phyloP scores from a whole-genome alignment of 2,888 invertebrate species.

The Pilophorus perplexus region DNA sequence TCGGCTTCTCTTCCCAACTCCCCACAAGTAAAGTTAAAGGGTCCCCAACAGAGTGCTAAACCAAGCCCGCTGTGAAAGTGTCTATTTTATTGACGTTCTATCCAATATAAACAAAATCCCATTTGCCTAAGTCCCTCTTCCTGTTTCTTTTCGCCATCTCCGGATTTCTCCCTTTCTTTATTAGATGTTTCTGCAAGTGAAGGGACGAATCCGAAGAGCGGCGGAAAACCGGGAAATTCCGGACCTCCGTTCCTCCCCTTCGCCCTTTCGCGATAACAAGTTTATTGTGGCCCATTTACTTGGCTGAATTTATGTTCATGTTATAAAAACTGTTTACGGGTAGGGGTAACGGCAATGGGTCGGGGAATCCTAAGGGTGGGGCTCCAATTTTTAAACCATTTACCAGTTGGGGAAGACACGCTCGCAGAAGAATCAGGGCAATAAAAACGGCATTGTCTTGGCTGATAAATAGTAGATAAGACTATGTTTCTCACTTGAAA shows the following conservation, averaged over 20 bases:
- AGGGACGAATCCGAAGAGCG: not conserved
- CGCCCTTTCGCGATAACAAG: constrained; percentile 27
- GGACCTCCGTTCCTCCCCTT: not conserved
- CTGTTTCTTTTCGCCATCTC: not conserved
- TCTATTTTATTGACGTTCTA: constrained; percentile 36
- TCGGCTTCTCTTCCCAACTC: too few species aligned
- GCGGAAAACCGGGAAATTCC: constrained; percentile 9
- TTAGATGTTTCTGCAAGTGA: constrained; percentile 14
- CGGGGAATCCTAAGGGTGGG: not conserved
- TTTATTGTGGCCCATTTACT: constrained; percentile 34
- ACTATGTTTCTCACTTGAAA: not conserved
- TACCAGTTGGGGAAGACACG: not conserved
- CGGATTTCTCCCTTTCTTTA: constrained; percentile 7
- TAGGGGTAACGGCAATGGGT: not conserved
- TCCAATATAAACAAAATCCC: constrained; percentile 43
- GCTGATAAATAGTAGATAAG: not conserved
- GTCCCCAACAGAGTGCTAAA: too few species aligned
- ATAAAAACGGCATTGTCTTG: not conserved
- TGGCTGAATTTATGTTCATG: constrained; percentile 28
- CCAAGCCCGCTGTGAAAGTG: constrained; percentile 33
- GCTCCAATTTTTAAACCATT: constrained; percentile 1
- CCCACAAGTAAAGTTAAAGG: too few species aligned
- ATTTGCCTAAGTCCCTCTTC: constrained; percentile 37
- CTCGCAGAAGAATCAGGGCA: not conserved
- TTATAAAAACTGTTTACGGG: constrained; percentile 21